These are phyloP conservation scores for Oncopeltus fasciatus DNA, from an alignment of 1,140 invertebrate genomes.

Conservation along the genomic window DNA sequence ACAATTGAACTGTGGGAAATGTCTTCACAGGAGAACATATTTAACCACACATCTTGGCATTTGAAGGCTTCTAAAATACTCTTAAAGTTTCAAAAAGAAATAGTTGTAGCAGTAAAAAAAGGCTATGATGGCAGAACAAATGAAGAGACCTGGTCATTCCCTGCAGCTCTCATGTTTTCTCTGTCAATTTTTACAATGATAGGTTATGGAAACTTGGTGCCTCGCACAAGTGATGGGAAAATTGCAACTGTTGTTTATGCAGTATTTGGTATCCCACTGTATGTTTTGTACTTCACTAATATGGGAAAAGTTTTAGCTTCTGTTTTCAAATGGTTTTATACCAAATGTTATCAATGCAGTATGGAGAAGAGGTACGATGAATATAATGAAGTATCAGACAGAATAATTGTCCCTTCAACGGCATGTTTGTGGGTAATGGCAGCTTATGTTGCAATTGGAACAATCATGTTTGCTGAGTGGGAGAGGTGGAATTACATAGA, in stretches of 20 bases:
- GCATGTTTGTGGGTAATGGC: conserved; percentile 88
- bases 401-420: conserved; percentile 77
- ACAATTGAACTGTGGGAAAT: conserved; percentile 56
- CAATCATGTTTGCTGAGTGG: conserved; percentile 88
- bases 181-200: conserved; percentile 83
- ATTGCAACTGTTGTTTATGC: conserved; percentile 85
- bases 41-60: conserved; percentile 59
- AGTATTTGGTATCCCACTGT: conserved; percentile 88
- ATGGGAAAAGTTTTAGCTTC: conserved; percentile 72
- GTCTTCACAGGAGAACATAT: conserved; percentile 53
- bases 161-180: conserved; percentile 73
- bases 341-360: conserved; percentile 58
- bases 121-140: conserved; percentile 63
- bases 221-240: conserved; percentile 80
- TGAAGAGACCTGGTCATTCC: conserved; percentile 65
- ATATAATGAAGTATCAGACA: conserved; percentile 35
- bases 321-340: conserved; percentile 64
- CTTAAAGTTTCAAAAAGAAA: conserved; percentile 49
- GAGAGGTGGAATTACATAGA: conserved; percentile 86
- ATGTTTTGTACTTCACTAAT: conserved; percentile 75
- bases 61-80: conserved; percentile 48
- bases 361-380: conserved; percentile 24
- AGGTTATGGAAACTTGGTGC: conserved; percentile 88
- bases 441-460: conserved; percentile 77
- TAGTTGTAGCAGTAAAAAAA: conserved; percentile 51